Evolutionary conservation across 1,140 invertebrate genomes (phyloP).

Genomic region (Aphaenogaster ashmeadi): DNA sequence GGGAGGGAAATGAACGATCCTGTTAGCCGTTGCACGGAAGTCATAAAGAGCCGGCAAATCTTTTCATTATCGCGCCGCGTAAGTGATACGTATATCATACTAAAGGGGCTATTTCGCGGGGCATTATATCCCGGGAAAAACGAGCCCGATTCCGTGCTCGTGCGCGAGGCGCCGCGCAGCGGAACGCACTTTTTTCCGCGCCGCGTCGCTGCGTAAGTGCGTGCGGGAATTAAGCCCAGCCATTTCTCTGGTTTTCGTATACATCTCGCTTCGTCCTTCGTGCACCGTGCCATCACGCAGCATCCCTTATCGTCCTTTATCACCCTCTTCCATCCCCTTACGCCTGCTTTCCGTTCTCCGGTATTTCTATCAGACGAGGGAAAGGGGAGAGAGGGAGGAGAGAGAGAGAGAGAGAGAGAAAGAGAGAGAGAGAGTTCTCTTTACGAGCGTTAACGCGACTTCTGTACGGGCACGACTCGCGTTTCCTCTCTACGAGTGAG

Average conservation of each 20-base stretch:
- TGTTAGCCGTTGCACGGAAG: constrained; percentile 81
- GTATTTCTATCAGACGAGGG: constrained; percentile 31
- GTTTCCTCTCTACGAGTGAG: constrained; percentile 32
- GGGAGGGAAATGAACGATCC: constrained; percentile 57
- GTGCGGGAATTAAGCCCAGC: constrained; percentile 70
- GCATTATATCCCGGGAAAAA: constrained; percentile 82
- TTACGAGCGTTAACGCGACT: constrained; percentile 62
- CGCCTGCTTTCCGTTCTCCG: not conserved
- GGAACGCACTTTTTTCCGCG: constrained; percentile 58
- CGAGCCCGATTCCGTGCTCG: constrained; percentile 68
- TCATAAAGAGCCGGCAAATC: constrained; percentile 86
- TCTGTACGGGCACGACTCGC: not conserved
- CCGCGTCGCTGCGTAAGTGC: constrained; percentile 70
- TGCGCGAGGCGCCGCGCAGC: constrained; percentile 39
- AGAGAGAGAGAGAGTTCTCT: constrained; percentile 35
- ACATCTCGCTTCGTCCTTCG: not conserved
- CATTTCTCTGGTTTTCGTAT: constrained; percentile 56
- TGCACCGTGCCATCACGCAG: not conserved
- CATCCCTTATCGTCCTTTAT: not conserved
- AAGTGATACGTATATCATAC: constrained; percentile 87
- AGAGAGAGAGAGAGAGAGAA: not conserved
- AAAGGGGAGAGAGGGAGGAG: not conserved
- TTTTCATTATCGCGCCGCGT: constrained; percentile 86
- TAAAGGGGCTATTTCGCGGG: constrained; percentile 84
- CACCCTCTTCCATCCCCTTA: not conserved